A percentile compares a stretch with the other conserved stretches of the same genome.
phyloP scores from a whole-genome alignment of 1,140 invertebrate species.

The Aphaenogaster rudis region DNA sequence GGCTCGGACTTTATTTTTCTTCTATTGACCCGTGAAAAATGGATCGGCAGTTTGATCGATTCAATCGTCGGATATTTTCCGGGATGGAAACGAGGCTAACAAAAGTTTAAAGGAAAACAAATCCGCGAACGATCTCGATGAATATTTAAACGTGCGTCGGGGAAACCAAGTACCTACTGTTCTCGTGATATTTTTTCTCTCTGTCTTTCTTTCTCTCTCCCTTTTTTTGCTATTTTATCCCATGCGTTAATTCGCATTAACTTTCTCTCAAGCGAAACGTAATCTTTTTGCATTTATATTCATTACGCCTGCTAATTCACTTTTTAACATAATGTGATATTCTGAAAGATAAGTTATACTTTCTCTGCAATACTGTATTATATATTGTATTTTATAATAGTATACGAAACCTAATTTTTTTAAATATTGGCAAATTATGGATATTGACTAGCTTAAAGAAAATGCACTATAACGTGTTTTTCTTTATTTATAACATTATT shows the following conservation, averaged over 20 bases:
- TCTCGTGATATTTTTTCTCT: background rate
- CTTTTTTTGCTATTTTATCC: background rate
- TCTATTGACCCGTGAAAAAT: slow-evolving; percentile 60
- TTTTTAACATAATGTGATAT: slow-evolving; percentile 2
- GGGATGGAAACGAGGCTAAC: slow-evolving; percentile 29
- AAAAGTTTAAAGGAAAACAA: slow-evolving; percentile 64
- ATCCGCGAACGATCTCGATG: slow-evolving; percentile 23
- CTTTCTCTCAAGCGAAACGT: slow-evolving; percentile 6
- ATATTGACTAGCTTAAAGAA: background rate
- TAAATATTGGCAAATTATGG: background rate
- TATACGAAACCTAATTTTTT: background rate
- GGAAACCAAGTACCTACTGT: background rate
- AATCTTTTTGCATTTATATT: slow-evolving; percentile 9
- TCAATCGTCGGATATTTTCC: slow-evolving; percentile 43
- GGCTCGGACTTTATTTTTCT: slow-evolving; percentile 18
- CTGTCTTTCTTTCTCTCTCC: background rate
- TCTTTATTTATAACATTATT: background rate
- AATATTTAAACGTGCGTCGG: slow-evolving; percentile 53
- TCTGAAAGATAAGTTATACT: background rate
- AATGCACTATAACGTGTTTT: background rate
- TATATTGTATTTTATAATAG: too few relatives aligned
- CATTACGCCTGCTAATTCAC: background rate
- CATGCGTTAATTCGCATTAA: slow-evolving; percentile 45
- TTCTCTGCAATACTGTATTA: background rate
- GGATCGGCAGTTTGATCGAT: slow-evolving; percentile 52